Evolutionary conservation across 1,140 invertebrate genomes (phyloP), one percentile per base, ranked within the genome.

Genomic region (Nephotettix cincticeps): DNA sequence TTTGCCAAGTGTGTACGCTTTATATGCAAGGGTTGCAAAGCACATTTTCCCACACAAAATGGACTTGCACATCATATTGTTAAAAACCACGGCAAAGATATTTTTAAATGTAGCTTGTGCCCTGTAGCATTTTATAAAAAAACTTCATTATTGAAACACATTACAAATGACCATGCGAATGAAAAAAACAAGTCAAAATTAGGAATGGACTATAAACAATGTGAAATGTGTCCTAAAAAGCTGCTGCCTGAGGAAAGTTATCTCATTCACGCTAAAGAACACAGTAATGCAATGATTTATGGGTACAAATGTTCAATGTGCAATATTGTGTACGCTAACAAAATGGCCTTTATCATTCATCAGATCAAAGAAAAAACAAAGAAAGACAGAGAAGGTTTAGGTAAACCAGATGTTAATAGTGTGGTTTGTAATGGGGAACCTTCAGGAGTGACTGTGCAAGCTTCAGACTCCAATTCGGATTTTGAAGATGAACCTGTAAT

Each of bases 61-160:
- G 14, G 1, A 14, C 61, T 73, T 9, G 27, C 21, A 13, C 28
- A 68, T 28, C 72, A 73, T 28, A 30, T 73, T 14, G 28, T 51
- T 19, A 21, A 9, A 17, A 21, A 1, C 3, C 72, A 73, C 47
- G 56, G 36, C 1, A 29, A 51, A 19, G 23, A 27, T 45, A 28
- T 73, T 19, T 70, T 67, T 47, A 73, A 71, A 64, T 73, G 72
- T 29, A 58, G 28, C n/a, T n/a, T 47, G 11, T 73, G 72, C 28
- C 25, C 58, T n/a, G 58, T 68, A 17, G 64, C 68, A 28, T 65
- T 73, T 28, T 61, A 68, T 28, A 67, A 23, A 56, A 27, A 23
- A 21, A 56, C 21, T 14, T 28, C 47, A 17, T 36, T 73, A 1
- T 4, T 30, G 13, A 66, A 54, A 29, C 72, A 73, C 54, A 58